phyloP scores from a whole-genome alignment of 2,888 invertebrate genomes.

The Micoletzkya japonica region DNA sequence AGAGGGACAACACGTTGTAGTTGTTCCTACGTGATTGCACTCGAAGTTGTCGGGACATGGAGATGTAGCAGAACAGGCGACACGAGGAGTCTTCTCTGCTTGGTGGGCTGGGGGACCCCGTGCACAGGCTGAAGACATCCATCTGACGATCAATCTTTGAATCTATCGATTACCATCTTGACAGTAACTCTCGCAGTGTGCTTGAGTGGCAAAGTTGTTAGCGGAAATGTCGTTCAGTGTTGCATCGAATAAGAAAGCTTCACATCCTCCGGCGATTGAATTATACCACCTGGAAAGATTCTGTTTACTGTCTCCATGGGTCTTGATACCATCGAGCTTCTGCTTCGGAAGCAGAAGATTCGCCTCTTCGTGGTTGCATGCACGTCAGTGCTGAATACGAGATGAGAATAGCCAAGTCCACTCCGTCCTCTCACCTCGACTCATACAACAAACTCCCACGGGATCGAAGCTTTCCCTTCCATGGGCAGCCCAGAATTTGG shows the following conservation, averaged over 20 bases:
- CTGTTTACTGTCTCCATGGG: constrained; percentile 15
- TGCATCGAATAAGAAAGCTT: constrained; percentile 50
- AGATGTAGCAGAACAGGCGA: constrained; percentile 41
- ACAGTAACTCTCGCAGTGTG: constrained; percentile 48
- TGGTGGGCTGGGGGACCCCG: constrained; percentile 46
- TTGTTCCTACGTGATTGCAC: constrained; percentile 44
- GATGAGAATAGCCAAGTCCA: no score
- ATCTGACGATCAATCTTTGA: background rate
- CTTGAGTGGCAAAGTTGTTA: constrained; percentile 49
- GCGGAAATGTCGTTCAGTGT: constrained; percentile 39
- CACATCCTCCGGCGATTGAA: constrained; percentile 46
- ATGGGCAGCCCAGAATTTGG: constrained; percentile 47
- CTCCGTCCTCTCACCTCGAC: constrained; percentile 30
- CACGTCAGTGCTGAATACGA: constrained; percentile 45
- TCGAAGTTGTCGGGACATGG: constrained; percentile 47
- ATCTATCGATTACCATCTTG: constrained; percentile 38
- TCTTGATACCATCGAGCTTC: constrained; percentile 4
- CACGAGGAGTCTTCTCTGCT: constrained; percentile 38
- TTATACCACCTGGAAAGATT: constrained; percentile 40
- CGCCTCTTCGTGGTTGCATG: constrained; percentile 48
- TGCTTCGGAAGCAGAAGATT: constrained; percentile 36
- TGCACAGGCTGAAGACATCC: constrained; percentile 40
- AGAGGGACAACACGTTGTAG: constrained; percentile 47
- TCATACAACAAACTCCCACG: constrained; percentile 51
- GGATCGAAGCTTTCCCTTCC: constrained; percentile 40